These are phyloP conservation scores for Schizaphis graminum DNA, from an alignment of 2,888 invertebrate species.

Conservation along the genomic window DNA sequence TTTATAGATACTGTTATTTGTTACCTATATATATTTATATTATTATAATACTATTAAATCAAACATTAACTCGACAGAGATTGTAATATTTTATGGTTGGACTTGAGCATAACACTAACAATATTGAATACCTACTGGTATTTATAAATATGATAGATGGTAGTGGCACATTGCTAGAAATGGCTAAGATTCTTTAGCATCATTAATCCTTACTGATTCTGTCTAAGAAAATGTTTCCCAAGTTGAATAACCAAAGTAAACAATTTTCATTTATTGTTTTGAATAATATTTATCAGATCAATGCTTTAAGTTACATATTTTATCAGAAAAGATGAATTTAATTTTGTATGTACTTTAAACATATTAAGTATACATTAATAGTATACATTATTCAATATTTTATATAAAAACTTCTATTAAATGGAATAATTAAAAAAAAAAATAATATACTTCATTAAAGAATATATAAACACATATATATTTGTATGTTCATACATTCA, in stretches of 20 bases:
- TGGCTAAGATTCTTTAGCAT: not conserved
- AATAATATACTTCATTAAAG: not conserved
- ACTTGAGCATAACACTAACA: not conserved
- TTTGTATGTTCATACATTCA: not conserved
- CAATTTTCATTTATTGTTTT: not conserved
- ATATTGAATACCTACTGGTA: not conserved
- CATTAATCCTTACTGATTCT: not conserved
- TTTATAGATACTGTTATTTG: not conserved
- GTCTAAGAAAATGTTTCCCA: not conserved
- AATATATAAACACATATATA: slow-evolving; percentile 1
- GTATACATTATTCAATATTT: not conserved
- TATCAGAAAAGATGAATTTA: not conserved
- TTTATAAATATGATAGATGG: not conserved
- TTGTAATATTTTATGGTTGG: not conserved
- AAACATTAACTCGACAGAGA: not conserved
- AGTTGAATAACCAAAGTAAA: not conserved
- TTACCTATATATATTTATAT: not conserved
- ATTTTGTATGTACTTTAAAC: no score
- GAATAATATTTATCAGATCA: not conserved
- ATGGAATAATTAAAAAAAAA: not conserved
- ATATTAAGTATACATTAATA: not conserved
- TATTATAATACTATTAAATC: not conserved
- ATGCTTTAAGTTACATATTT: not conserved
- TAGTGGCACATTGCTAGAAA: not conserved
- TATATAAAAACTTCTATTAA: not conserved